A percentile compares a stretch with the other conserved stretches of the same genome.
phyloP scores from a whole-genome alignment of 2,113 vertebrate species.

The Sminthopsis crassicaudata region DNA sequence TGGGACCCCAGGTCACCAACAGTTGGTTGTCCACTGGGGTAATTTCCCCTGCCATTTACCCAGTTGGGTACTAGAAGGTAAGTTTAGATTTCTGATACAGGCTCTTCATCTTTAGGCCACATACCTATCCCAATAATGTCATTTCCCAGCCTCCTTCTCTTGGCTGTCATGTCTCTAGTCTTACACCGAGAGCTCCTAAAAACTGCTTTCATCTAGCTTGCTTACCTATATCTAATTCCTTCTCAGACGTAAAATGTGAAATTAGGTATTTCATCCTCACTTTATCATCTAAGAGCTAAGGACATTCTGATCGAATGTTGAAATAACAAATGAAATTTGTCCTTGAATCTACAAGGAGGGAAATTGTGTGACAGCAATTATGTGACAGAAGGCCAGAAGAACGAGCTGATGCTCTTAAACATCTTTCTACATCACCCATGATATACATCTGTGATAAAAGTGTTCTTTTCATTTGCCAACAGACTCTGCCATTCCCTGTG shows the following conservation, averaged over 20 bases:
- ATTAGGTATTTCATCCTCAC: neutral
- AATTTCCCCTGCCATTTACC: conserved; percentile 28
- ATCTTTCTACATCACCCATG: neutral
- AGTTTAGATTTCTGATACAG: neutral
- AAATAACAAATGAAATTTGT: conserved; percentile 1
- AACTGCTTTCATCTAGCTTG: neutral
- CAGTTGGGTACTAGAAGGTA: conserved; percentile 14
- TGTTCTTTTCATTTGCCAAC: neutral
- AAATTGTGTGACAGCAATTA: neutral
- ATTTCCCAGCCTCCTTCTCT: neutral
- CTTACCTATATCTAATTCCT: conserved; percentile 24
- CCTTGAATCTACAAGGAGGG: neutral
- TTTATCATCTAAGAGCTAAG: neutral
- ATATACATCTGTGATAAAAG: neutral
- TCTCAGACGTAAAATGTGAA: conserved; percentile 30
- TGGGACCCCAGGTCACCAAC: conserved; percentile 50
- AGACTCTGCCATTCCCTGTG: neutral
- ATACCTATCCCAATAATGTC: neutral
- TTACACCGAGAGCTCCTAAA: neutral
- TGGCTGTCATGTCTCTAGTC: neutral
- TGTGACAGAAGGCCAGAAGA: conserved; percentile 10
- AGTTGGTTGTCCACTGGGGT: conserved; percentile 15
- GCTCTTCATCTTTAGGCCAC: neutral
- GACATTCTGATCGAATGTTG: conserved; percentile 35
- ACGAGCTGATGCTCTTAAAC: conserved; percentile 16